Conservation (phyloP, 2,888 invertebrate species). For the Cacoxenus indagator region DNA sequence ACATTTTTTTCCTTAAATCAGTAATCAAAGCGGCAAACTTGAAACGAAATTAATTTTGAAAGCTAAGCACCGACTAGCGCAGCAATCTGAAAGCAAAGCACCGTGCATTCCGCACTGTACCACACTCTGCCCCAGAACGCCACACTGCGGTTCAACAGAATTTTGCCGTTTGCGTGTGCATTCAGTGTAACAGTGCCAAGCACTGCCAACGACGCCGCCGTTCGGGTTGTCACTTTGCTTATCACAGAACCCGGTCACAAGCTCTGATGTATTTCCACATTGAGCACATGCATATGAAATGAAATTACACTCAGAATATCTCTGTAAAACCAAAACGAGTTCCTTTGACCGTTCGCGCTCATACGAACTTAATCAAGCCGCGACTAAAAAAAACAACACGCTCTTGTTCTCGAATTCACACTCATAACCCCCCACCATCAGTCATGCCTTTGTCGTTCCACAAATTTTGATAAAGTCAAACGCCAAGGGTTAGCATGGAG, state of each 20-base stretch:
- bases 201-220: not conserved
- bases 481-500: not conserved
- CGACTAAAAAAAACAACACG: not conserved
- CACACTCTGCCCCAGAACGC: not conserved
- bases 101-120: not conserved
- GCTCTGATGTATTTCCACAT: conserved; percentile 1
- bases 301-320: conserved; percentile 3
- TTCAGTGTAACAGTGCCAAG: not conserved
- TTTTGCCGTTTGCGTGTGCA: conserved; percentile 1
- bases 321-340: not conserved
- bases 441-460: not conserved
- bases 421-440: not conserved
- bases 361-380: conserved; percentile 8
- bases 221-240: not conserved
- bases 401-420: not conserved
- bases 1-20: not conserved
- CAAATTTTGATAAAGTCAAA: conserved; percentile 1
- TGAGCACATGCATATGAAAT: not conserved
- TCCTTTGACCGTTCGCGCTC: not conserved
- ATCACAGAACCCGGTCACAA: conserved; percentile 2
- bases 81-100: not conserved
- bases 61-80: not conserved
- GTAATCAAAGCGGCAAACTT: conserved; percentile 10
- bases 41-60: conserved; percentile 5
- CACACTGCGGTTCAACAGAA: not conserved